Evolutionary conservation across 2,888 invertebrate species (phyloP).

Genomic region (Toxonevra muliebris): DNA sequence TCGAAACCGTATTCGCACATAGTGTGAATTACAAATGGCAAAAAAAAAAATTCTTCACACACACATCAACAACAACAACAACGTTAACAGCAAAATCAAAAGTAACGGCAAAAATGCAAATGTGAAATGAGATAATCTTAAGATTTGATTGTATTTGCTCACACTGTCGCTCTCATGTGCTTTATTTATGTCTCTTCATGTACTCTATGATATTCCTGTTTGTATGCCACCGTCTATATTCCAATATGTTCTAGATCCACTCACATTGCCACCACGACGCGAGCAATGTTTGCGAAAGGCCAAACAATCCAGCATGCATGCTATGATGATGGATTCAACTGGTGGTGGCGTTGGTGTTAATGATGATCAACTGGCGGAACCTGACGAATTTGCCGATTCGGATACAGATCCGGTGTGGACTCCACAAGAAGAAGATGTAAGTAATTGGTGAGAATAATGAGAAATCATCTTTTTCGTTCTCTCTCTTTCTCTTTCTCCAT

Average conservation of each 20-base stretch:
- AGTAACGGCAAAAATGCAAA: too few relatives aligned
- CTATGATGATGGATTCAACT: constrained; percentile 64
- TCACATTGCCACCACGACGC: constrained; percentile 68
- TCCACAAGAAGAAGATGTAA: constrained; percentile 70
- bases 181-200: too few relatives aligned
- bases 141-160: too few relatives aligned
- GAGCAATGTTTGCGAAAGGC: constrained; percentile 74
- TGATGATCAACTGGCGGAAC: constrained; percentile 69
- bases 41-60: too few relatives aligned
- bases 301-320: constrained; percentile 71
- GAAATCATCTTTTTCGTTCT: constrained; percentile 12
- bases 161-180: too few relatives aligned
- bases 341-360: constrained; percentile 31
- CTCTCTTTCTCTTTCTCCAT: constrained; percentile 1
- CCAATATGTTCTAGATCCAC: constrained; percentile 59
- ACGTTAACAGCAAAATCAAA: too few relatives aligned
- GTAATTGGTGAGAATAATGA: constrained; percentile 37
- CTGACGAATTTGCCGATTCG: constrained; percentile 70
- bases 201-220: too few relatives aligned
- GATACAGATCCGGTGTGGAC: constrained; percentile 82
- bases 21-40: too few relatives aligned
- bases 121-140: too few relatives aligned
- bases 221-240: too few relatives aligned
- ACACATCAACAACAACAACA: too few relatives aligned
- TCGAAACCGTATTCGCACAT: too few relatives aligned